These are phyloP conservation scores for Eilema caniola DNA, from an alignment of 2,888 invertebrate genomes.

Conservation along the genomic window DNA sequence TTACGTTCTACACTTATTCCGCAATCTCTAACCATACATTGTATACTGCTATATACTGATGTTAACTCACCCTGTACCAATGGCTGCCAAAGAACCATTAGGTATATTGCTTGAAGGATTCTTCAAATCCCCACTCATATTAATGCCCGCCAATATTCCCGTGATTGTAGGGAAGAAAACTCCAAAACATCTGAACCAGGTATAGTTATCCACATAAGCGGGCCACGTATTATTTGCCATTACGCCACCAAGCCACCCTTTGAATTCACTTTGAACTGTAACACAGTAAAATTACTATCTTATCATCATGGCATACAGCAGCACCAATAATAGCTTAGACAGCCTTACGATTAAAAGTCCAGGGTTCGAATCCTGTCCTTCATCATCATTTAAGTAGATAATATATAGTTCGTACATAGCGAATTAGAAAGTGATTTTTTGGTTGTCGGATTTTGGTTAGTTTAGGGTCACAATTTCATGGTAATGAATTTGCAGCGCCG, in stretches of 20 bases:
- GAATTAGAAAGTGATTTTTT: too few species aligned
- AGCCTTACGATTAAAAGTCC: too few species aligned
- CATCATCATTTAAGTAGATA: too few species aligned
- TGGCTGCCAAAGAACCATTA: conserved; percentile 96
- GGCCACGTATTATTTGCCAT: conserved; percentile 94
- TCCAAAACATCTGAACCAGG: conserved; percentile 98
- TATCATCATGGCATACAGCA: too few species aligned
- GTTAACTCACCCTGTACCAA: conserved; percentile 92
- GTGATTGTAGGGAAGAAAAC: conserved; percentile 99
- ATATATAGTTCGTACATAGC: too few species aligned
- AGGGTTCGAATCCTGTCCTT: too few species aligned
- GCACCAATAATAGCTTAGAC: too few species aligned
- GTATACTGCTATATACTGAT: neutral
- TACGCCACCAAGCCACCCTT: conserved; percentile 94
- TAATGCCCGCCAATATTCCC: conserved; percentile 98
- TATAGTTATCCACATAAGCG: conserved; percentile 92
- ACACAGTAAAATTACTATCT: neutral
- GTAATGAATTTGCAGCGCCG: too few species aligned
- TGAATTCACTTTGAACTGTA: conserved; percentile 88
- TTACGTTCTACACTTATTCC: too few species aligned
- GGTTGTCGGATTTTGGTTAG: too few species aligned
- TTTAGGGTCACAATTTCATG: too few species aligned
- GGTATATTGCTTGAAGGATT: conserved; percentile 97
- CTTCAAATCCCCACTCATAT: conserved; percentile 98
- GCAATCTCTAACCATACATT: neutral